Evolutionary conservation across 2,888 invertebrate genomes (phyloP), one percentile per base, ranked within the genome.

Genomic region (Entomobrya multifasciata): DNA sequence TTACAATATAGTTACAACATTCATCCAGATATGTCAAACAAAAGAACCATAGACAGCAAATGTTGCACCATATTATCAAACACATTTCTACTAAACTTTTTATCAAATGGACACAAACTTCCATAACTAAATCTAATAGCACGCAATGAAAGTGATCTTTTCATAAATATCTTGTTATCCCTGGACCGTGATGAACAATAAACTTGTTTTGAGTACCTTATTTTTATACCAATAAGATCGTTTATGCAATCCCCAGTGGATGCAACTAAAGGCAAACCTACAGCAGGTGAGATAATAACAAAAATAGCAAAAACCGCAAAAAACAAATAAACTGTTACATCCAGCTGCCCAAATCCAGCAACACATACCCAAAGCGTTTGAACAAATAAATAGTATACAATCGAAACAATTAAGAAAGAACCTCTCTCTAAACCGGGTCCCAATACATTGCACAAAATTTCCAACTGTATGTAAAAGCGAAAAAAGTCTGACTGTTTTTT

Each of bases 41-140:
- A n/a, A n/a, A n/a, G n/a, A n/a, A n/a, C n/a, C n/a, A n/a, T n/a
- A n/a, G n/a, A 17, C 17, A 76, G 27, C 4, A 55, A 55, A 55
- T 55, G 55, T 41, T 76, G 55, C 8, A 57, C 1, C 41, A 3
- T 20, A 25, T 76, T 76, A 30, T 55, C 76, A 41, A 76, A 17
- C 10, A 55, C 3, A 36, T 76, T 76, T 36, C 55, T 76, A 11
- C 17, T 20, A 76, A 76, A 76, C 1, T 36, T 27, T 17, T 27
- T 36, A 0, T 57, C 76, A 11, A 76, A 10, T 8, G 76, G 36
- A 22, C 57, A 57, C 11, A 30, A 76, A n/a, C 36, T 30, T 13
- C 76, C 76, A 22, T 76, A 76, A 10, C 30, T 10, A 30, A 76
- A 57, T 10, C 22, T 55, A 0, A 76, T 13, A 2, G 76, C 0